phyloP scores from a whole-genome alignment of 2,797 vertebrate genomes.

The Sebastolobus alascanus region DNA sequence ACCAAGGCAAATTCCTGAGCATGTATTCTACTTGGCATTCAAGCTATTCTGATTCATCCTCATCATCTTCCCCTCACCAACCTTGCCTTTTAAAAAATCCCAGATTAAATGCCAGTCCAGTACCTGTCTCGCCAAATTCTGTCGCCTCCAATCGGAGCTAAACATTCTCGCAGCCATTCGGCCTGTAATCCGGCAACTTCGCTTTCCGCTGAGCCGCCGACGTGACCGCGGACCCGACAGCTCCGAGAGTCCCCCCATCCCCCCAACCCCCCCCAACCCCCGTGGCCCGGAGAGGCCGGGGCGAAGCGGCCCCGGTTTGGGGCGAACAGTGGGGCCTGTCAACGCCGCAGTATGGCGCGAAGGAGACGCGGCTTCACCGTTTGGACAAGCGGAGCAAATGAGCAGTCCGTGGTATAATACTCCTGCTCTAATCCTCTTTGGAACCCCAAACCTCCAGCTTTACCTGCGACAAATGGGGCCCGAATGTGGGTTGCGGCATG shows the following conservation, averaged over 20 bases:
- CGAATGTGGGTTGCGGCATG: slow-evolving; percentile 20
- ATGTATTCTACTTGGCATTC: slow-evolving; percentile 6
- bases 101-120: background rate
- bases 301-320: slow-evolving; percentile 12
- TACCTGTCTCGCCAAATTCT: slow-evolving; percentile 5
- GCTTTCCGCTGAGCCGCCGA: slow-evolving; percentile 49
- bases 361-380: slow-evolving; percentile 39
- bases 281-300: background rate
- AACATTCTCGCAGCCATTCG: background rate
- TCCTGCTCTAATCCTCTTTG: slow-evolving; percentile 56
- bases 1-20: background rate
- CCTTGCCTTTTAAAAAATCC: slow-evolving; percentile 2
- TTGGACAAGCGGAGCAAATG: slow-evolving; percentile 62
- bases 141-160: background rate
- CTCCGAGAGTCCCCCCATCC: slow-evolving; percentile 21
- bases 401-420: slow-evolving; percentile 39
- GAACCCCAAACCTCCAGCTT: slow-evolving; percentile 25
- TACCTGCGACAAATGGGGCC: slow-evolving; percentile 31
- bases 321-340: slow-evolving; percentile 60
- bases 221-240: slow-evolving; percentile 53
- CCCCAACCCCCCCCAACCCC: background rate
- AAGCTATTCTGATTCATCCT: slow-evolving; percentile 9
- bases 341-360: slow-evolving; percentile 49
- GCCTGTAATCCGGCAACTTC: slow-evolving; percentile 34
- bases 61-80: background rate